These are phyloP conservation scores for Oreochromis spilurus DNA, from an alignment of 2,113 vertebrate species.

Conservation along the genomic window DNA sequence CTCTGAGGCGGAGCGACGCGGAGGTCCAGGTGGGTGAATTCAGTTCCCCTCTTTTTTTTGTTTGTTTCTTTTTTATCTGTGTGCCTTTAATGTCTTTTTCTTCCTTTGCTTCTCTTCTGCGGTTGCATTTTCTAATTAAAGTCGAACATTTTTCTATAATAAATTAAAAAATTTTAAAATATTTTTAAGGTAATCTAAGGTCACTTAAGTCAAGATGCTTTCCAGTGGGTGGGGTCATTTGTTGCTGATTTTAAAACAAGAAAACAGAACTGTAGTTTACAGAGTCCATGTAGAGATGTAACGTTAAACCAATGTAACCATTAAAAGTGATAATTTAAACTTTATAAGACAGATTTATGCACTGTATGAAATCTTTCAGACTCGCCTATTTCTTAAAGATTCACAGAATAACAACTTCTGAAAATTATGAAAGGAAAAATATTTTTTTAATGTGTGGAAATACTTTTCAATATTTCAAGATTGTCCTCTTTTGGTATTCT, in stretches of 20 bases:
- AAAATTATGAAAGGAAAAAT: neutral
- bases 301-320: neutral
- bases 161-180: neutral
- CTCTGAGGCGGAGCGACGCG: constrained; percentile 70
- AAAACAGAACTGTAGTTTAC: neutral
- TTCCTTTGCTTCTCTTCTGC: neutral
- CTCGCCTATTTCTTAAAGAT: neutral
- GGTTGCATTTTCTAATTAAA: neutral
- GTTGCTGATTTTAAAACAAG: neutral
- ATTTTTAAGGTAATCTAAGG: neutral
- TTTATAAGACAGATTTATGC: neutral
- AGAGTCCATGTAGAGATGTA: neutral
- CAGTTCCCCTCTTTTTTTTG: neutral
- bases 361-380: neutral
- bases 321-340: neutral
- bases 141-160: neutral
- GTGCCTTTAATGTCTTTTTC: neutral
- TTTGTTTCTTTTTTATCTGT: too few relatives aligned
- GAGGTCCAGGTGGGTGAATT: constrained; percentile 66
- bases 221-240: neutral
- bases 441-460: neutral
- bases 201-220: neutral
- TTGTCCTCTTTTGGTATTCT: neutral
- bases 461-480: neutral
- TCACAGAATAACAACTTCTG: neutral